Percentiles rank a stretch among this genome's conserved stretches.
Evolutionary conservation across 2,113 vertebrate species (phyloP).

Genomic region (Ursus arctos): DNA sequence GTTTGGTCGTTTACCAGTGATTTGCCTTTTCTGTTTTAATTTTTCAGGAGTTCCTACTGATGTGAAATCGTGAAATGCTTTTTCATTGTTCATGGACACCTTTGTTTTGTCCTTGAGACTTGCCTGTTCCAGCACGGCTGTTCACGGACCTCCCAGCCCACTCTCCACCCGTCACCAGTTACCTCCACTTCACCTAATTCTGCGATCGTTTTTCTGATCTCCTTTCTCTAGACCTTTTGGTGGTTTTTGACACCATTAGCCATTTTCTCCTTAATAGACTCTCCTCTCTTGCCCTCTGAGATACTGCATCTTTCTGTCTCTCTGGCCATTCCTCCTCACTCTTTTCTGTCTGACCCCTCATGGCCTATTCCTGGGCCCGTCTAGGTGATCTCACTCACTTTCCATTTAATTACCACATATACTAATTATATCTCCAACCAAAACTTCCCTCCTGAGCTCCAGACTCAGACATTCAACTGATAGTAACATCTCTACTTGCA

Average conservation of each 20-base stretch:
- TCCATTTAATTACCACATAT: background rate
- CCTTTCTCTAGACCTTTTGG: background rate
- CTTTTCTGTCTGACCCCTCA: background rate
- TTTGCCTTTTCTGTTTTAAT: constrained; percentile 17
- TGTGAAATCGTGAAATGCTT: background rate
- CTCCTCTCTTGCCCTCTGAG: background rate
- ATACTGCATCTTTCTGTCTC: background rate
- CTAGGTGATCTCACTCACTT: background rate
- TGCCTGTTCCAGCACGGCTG: background rate
- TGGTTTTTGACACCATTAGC: background rate
- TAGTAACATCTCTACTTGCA: background rate
- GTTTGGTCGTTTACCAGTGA: constrained; percentile 4
- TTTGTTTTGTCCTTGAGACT: background rate
- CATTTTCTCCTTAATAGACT: background rate
- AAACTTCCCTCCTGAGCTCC: background rate
- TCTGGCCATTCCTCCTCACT: background rate
- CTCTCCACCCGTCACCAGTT: background rate
- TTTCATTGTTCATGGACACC: background rate
- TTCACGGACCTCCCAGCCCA: background rate
- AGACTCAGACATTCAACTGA: background rate
- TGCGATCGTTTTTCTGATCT: background rate
- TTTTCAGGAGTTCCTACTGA: background rate
- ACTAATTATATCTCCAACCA: background rate
- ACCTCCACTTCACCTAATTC: background rate
- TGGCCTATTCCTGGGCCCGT: too few relatives aligned